These are phyloP conservation scores for Thereva nobilitata DNA, from an alignment of 2,888 invertebrate genomes.

Conservation along the genomic window DNA sequence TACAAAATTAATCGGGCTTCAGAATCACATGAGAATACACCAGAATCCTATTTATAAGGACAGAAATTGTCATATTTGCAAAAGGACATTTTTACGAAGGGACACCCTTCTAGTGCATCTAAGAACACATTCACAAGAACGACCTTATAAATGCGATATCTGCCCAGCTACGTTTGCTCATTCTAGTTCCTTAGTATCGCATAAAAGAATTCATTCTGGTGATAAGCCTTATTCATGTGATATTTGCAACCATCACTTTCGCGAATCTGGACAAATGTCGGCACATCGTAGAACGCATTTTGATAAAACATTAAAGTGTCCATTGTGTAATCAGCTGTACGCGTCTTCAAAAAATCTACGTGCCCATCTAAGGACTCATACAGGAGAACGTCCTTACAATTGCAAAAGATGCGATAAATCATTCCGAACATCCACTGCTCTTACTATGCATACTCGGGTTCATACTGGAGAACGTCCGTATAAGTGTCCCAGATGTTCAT, in stretches of 20 bases:
- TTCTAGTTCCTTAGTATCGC: constrained; percentile 39
- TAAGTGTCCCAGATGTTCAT: constrained; percentile 34
- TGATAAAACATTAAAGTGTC: constrained; percentile 37
- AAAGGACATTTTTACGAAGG: constrained; percentile 34
- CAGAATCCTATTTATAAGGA: constrained; percentile 39
- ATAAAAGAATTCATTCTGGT: constrained; percentile 36
- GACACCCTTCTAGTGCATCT: constrained; percentile 39
- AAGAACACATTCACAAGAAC: constrained; percentile 37
- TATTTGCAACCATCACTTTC: constrained; percentile 34
- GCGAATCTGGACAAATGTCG: constrained; percentile 41
- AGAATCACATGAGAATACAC: constrained; percentile 40
- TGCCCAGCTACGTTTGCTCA: constrained; percentile 38
- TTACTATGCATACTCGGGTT: constrained; percentile 36
- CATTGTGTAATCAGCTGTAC: constrained; percentile 37
- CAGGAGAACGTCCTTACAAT: constrained; percentile 40
- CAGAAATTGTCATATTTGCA: constrained; percentile 35
- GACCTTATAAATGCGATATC: constrained; percentile 38
- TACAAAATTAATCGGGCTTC: constrained; percentile 32
- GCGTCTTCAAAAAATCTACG: constrained; percentile 39
- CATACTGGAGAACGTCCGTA: constrained; percentile 39
- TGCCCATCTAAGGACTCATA: constrained; percentile 39
- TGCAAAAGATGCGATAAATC: constrained; percentile 39
- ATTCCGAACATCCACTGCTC: constrained; percentile 38
- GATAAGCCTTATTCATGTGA: constrained; percentile 37
- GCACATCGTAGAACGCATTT: constrained; percentile 39